Conservation (phyloP, 2,797 vertebrate species). For the Manis crassicaudata region DNA sequence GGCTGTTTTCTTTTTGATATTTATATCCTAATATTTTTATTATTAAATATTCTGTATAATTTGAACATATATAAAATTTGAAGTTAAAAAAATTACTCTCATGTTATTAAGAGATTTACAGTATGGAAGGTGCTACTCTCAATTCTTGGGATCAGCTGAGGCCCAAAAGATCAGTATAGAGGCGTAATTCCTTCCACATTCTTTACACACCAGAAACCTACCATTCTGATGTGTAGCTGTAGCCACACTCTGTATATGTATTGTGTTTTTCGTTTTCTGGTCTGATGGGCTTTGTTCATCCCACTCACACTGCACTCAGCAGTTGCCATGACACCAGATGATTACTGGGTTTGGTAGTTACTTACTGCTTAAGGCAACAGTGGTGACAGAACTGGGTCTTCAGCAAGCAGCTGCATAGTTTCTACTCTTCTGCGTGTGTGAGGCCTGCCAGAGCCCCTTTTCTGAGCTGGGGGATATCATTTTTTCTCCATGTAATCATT, state of each 20-base stretch:
- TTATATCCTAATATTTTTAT: background rate
- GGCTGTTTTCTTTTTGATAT: background rate
- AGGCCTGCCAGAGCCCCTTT: background rate
- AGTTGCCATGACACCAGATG: fast-evolving
- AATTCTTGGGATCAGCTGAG: background rate
- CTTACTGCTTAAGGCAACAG: background rate
- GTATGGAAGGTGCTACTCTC: background rate
- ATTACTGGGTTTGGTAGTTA: background rate
- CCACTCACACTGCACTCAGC: background rate
- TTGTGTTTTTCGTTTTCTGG: background rate
- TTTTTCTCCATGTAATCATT: fast-evolving
- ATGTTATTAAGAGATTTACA: background rate
- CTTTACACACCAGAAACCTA: background rate
- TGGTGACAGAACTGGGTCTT: no score
- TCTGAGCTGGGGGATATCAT: background rate
- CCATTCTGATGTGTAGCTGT: background rate
- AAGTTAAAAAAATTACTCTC: background rate
- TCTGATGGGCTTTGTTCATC: background rate
- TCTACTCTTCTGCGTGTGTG: fast-evolving
- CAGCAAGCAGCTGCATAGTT: background rate
- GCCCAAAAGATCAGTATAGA: background rate
- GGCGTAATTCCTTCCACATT: fast-evolving
- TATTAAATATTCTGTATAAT: background rate
- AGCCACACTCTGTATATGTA: background rate
- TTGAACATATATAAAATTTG: background rate